Base-by-base conservation (phyloP, 2,888 invertebrate genomes). In the Rotaria socialis region DNA sequence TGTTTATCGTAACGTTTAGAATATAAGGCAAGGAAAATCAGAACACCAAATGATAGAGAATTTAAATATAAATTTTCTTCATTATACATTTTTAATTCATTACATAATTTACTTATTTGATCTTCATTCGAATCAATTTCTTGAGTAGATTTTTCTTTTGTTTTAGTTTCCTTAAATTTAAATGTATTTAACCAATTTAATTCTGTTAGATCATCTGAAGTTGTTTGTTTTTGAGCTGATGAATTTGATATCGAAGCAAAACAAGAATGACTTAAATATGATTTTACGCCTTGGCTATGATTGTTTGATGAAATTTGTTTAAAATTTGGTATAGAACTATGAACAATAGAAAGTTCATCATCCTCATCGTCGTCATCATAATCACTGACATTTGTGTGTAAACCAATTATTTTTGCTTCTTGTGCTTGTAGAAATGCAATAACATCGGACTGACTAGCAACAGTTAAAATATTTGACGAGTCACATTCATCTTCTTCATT, bases 401-500 rank as follows among this genome's bases (percentile, higher is more conserved):
- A 43, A 80, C 47, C 47, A 4, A 47, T 80, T 43, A 80, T 24
- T n/a, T 47, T 43, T 24, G 11, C 47, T 47, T 24, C 24, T 80
- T 80, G 80, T 24, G 43, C 22, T n/a, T 47, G 24, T 24, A 80
- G 24, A 80, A 80, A 80, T 47, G 43, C 24, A 43, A 24, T 47
- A 19, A 80, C 24, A 47, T 80, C 80, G 11, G 24, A 43, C 47
- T 43, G 43, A 80, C 80, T 80, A 47, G 80, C 80, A 4, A 47
- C 47, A 80, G 47, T 2, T 24, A n/a, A 80, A 19, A 80, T 11
- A 80, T 11, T n/a, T 24, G 80, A 43, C 35, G 80, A 80, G n/a
- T 80, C 80, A 47, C 80, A 80, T 47, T 80, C 80, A 80, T 80
- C 80, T n/a, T 80, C 80, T 80, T 80, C 80, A n/a, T 47, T 47